Base-by-base conservation (phyloP, 1,140 invertebrate genomes). In the Tetragnatha versicolor region DNA sequence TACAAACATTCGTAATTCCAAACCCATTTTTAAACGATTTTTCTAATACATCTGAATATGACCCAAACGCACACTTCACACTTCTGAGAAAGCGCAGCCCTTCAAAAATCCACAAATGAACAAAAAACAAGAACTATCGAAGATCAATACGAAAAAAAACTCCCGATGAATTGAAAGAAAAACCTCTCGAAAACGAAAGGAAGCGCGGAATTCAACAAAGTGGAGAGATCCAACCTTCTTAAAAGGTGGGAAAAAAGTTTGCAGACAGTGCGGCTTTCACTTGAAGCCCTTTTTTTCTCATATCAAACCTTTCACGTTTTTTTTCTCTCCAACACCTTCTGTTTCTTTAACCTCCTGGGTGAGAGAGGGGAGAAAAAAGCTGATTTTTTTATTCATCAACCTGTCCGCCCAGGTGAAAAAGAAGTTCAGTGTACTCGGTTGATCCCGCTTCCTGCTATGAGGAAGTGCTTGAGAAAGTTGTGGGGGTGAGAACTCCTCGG, bases 191-290 rank as follows among this genome's bases (percentile, higher is more conserved):
- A 70, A 70, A 70, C 35, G 66, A 70, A 70, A 70, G 66, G 66
- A 70, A 70, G 47, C 20, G 29, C 47, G 25, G 58, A 73, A 73
- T 58, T 42, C 51, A 75, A 75, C 55, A 61, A 70, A 75, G 55
- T 49, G 35, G 31, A 9, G 33, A 37, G 25, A 61, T 6, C 33
- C 35, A 61, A 45, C 27, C 27, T 75, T 63, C 29, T 17, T 53
- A 55, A 75, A 75, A 75, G 70, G 58, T 72, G 68, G 68, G 68
- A 58, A 58, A n/a, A n/a, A 72, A 58, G 51, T 72, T 72, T 72
- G 68, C 51, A 58, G 68, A 72, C 27, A 37, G 49, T 60, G 55
- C 22, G 31, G 22, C 70, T 75, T 75, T 75, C 70, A 75, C 70
- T 75, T 22, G 10, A 17, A 25, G 70, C 55, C 55, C 29, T 42